Evolutionary conservation across 1,140 invertebrate genomes (phyloP).

Genomic region (Rhopalosiphum padi): DNA sequence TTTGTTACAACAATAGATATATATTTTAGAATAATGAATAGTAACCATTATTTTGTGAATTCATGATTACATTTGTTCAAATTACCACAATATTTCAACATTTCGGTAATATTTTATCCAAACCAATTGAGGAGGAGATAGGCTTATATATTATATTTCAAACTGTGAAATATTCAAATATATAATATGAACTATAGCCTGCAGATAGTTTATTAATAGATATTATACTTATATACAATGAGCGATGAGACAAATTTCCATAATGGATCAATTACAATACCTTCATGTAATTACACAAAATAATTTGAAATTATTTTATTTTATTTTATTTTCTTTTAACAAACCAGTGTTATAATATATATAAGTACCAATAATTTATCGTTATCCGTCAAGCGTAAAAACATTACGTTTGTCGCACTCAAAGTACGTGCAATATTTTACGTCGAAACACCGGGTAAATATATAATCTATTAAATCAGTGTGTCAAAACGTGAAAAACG

Average conservation of each 20-base stretch:
- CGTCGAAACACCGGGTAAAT: not conserved
- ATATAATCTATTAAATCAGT: not conserved
- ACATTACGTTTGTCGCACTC: not conserved
- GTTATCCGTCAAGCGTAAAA: not conserved
- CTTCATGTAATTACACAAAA: not conserved
- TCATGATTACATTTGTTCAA: not conserved
- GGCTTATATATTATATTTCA: not conserved
- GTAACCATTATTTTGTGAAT: not conserved
- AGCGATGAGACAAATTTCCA: not conserved
- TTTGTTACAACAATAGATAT: not conserved
- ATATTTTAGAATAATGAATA: not conserved
- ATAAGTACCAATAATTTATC: not conserved
- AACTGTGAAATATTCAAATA: not conserved
- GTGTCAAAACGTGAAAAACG: not conserved
- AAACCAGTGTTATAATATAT: not conserved
- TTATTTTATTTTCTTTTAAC: not conserved
- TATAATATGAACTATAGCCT: not conserved
- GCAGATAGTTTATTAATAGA: not conserved
- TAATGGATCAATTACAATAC: not conserved
- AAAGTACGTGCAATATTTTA: not conserved
- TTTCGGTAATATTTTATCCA: not conserved
- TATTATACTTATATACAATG: not conserved
- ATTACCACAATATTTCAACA: slow-evolving; percentile 11
- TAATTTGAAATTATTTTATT: not conserved
- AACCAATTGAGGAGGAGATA: not conserved